Percentiles rank a stretch among this genome's conserved stretches.
phyloP scores from a whole-genome alignment of 2,888 invertebrate genomes.

The Balanococcus diminutus region DNA sequence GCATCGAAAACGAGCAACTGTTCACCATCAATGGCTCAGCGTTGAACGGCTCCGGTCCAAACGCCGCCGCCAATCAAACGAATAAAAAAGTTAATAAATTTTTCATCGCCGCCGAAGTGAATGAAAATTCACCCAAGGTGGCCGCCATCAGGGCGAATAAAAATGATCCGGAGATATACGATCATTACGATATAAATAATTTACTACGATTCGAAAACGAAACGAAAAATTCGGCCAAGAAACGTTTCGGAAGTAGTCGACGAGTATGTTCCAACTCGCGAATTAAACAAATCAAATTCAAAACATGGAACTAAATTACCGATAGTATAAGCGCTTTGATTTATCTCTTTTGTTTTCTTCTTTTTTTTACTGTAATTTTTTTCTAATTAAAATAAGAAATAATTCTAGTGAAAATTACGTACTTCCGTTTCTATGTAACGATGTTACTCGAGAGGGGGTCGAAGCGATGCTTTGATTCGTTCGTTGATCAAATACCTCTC shows the following conservation, averaged over 20 bases:
- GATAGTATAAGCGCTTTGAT: not conserved
- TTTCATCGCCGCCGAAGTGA: constrained; percentile 33
- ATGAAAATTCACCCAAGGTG: not conserved
- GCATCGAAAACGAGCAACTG: constrained; percentile 42
- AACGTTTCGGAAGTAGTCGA: constrained; percentile 17
- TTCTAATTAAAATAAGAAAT: not conserved
- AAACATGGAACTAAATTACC: constrained; percentile 48
- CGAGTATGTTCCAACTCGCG: constrained; percentile 31
- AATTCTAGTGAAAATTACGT: constrained; percentile 29
- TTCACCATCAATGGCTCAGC: constrained; percentile 43
- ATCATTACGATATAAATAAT: constrained; percentile 51
- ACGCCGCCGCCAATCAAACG: not conserved
- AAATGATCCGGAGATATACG: constrained; percentile 43
- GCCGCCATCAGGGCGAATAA: not conserved
- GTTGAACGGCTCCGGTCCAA: not conserved
- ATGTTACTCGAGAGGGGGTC: not conserved
- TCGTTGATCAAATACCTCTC: not conserved
- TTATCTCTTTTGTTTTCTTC: not conserved
- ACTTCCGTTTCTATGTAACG: not conserved
- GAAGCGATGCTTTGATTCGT: not conserved
- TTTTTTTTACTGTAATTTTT: not conserved
- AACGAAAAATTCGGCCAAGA: constrained; percentile 22
- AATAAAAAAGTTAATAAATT: constrained; percentile 50
- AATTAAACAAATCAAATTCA: constrained; percentile 52
- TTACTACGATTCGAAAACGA: constrained; percentile 47